Evolutionary conservation across 2,797 vertebrate species (phyloP).

Genomic region (Sandelia bainsii): DNA sequence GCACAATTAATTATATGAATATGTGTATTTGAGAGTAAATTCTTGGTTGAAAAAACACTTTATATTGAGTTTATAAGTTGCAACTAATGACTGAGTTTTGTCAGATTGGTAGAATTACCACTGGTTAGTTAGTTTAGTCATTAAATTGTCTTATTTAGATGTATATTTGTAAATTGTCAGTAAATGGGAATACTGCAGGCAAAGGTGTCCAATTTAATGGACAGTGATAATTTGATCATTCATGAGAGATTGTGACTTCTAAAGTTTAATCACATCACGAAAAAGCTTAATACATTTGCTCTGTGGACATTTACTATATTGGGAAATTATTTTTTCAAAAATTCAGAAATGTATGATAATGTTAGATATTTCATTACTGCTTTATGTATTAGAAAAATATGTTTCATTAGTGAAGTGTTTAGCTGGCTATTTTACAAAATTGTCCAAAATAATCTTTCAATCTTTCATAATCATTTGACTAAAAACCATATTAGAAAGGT

Average conservation of each 20-base stretch:
- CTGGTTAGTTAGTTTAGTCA: not conserved
- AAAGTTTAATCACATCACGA: not conserved
- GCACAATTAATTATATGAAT: not conserved
- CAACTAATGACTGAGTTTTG: not conserved
- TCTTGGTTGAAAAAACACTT: not conserved
- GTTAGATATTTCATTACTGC: not conserved
- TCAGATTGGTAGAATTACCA: not conserved
- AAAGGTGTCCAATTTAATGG: not conserved
- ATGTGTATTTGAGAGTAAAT: not conserved
- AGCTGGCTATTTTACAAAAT: not conserved
- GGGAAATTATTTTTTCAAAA: too few species aligned
- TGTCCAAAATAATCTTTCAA: too few species aligned
- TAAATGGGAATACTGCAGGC: not conserved
- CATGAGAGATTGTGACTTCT: not conserved
- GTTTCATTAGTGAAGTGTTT: not conserved
- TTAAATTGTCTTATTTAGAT: not conserved
- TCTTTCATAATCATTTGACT: too few species aligned
- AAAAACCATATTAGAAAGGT: too few species aligned
- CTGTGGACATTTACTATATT: not conserved
- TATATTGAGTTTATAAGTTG: not conserved
- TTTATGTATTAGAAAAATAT: not conserved
- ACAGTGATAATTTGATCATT: not conserved
- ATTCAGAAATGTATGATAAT: not conserved
- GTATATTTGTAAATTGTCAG: not conserved
- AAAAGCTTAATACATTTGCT: not conserved